Base-by-base conservation (phyloP, 2,888 invertebrate species). In the Alloplasta piceator region DNA sequence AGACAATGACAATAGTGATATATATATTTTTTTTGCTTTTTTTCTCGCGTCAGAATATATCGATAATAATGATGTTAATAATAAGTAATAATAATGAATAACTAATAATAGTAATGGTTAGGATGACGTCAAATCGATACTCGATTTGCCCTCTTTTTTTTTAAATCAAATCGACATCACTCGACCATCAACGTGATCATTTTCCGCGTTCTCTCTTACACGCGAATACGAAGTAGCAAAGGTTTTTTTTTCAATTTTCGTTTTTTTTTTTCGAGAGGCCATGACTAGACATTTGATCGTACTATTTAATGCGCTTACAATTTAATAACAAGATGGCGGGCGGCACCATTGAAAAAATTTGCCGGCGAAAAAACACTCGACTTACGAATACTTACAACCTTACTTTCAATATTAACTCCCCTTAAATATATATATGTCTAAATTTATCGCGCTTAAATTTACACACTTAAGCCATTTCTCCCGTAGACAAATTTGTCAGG, bases 261-360 rank as follows among this genome's bases (percentile, higher is more conserved):
- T 70, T 61, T 79, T 56, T 63, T 76, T 83, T 83, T 78, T 85
- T 90, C 87, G 87, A 90, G 92, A 92, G 92, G 91, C 92, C 92
- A 91, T 92, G 92, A 92, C 92, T 92, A 92, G 92, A 92, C 89
- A 92, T 90, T 91, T 87, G 90, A 91, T 90, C 89, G 89, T 90
- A 89, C 85, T 87, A 86, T 80, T 71, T 84, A 84, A 79, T 82
- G 76, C 81, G 86, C 88, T 89, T 90, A 90, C 86, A 90, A 91
- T 89, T 85, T 90, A 91, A 91, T 91, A 92, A 92, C 92, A 92
- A 92, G 91, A 91, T 90, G 91, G 89, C 90, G 91, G 89, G 89
- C 89, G 90, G 89, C 87, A 89, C 89, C 87, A 88, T 87, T 86
- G 89, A 90, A 82, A 78, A 89, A 88, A 73, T 75, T 87, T 87